These are phyloP conservation scores for Dasyurus viverrinus DNA, from an alignment of 2,113 vertebrate genomes.

Conservation along the genomic window DNA sequence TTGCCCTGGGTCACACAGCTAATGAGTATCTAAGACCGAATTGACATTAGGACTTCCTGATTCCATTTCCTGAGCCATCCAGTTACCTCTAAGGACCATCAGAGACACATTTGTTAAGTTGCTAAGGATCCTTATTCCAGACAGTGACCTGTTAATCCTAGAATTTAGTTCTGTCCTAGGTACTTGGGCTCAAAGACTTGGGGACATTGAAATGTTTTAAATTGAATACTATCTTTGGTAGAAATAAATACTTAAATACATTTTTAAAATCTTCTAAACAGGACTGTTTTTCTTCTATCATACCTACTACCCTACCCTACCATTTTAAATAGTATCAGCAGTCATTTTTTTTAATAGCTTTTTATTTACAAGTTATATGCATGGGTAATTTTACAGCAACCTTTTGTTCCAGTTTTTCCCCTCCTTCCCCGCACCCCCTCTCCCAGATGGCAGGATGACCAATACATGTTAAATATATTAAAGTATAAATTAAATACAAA, in stretches of 20 bases:
- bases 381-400: too few relatives aligned
- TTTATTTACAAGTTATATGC: too few relatives aligned
- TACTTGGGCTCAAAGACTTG: not conserved
- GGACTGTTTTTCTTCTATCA: not conserved
- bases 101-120: not conserved
- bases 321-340: not conserved
- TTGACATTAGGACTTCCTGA: not conserved
- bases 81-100: not conserved
- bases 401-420: too few relatives aligned
- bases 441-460: too few relatives aligned
- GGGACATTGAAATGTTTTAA: conserved; percentile 22
- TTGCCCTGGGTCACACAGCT: not conserved
- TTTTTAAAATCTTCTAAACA: not conserved
- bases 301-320: not conserved
- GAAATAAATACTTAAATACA: not conserved
- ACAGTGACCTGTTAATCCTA: not conserved
- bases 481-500: too few relatives aligned
- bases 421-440: too few relatives aligned
- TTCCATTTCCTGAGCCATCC: not conserved
- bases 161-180: not conserved
- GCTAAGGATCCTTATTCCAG: not conserved
- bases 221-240: not conserved
- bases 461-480: too few relatives aligned
- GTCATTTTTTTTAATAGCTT: not conserved
- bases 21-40: not conserved